A percentile compares a stretch with the other conserved stretches of the same genome.
phyloP scores from a whole-genome alignment of 92 coral and sea anemone genomes.

The Palythoa grandiflora region DNA sequence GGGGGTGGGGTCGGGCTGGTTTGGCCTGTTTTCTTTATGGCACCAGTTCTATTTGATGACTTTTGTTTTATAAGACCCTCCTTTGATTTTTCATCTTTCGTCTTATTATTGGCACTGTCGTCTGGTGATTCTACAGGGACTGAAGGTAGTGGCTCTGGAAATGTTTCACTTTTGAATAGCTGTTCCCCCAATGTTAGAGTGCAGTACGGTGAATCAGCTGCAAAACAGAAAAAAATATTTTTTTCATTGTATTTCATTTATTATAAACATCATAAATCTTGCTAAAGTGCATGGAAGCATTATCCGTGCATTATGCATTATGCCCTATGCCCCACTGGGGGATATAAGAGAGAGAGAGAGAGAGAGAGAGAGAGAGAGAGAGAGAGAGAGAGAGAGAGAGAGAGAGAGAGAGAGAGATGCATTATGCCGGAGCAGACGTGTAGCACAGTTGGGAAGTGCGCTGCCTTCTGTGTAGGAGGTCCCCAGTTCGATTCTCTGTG shows the following conservation, averaged over 20 bases:
- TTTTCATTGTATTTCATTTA: background rate
- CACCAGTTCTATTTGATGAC: background rate
- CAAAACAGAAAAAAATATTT: background rate
- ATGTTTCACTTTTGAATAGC: constrained; percentile 69
- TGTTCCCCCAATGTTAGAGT: constrained; percentile 76
- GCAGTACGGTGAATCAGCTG: constrained; percentile 82
- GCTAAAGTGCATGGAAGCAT: no score
- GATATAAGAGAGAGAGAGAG: no score
- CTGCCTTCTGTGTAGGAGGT: no score
- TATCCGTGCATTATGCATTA: no score
- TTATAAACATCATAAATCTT: no score
- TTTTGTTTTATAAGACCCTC: constrained; percentile 1
- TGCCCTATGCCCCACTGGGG: no score
- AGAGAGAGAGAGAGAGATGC: no score
- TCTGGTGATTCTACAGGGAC: constrained; percentile 3
- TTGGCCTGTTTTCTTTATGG: constrained; percentile 19
- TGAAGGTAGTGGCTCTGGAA: constrained; percentile 49
- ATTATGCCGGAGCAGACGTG: no score
- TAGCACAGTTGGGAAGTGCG: no score
- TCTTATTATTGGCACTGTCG: constrained; percentile 24
- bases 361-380: no score
- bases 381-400: no score
- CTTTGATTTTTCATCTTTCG: constrained; percentile 28
- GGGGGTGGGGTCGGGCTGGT: constrained; percentile 12
- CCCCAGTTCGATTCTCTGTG: no score